A percentile compares a stretch with the other conserved stretches of the same genome.
phyloP scores from a whole-genome alignment of 1,140 invertebrate genomes.

The Brachionus plicatilis region DNA sequence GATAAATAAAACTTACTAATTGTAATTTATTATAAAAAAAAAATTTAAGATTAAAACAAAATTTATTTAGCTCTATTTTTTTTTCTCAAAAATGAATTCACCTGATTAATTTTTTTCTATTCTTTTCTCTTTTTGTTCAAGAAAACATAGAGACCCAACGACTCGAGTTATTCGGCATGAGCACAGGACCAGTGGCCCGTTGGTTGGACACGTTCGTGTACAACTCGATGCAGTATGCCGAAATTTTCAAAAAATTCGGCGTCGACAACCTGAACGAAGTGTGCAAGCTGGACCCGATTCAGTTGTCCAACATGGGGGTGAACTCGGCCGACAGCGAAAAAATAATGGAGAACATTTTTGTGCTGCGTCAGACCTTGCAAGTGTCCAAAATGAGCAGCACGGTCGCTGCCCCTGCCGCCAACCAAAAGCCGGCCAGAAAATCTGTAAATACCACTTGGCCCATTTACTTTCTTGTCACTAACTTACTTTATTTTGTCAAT shows the following conservation, averaged over 20 bases:
- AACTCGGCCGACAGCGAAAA: background rate
- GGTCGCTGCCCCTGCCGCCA: background rate
- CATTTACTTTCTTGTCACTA: background rate
- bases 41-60: background rate
- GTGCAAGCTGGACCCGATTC: conserved; percentile 20
- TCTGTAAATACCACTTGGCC: background rate
- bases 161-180: background rate
- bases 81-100: conserved; percentile 5
- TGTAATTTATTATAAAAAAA: conserved; percentile 36
- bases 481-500: background rate
- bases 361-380: conserved; percentile 16
- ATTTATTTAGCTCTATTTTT: background rate
- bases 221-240: conserved; percentile 32
- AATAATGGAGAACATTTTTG: conserved; percentile 37
- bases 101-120: conserved; percentile 2
- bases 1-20: conserved; percentile 18
- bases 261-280: conserved; percentile 31
- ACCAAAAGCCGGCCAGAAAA: background rate
- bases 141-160: background rate
- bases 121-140: background rate
- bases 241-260: conserved; percentile 37
- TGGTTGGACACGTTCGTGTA: conserved; percentile 37
- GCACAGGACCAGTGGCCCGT: background rate
- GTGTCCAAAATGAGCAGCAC: background rate
- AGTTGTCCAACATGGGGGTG: conserved; percentile 22